phyloP scores from a whole-genome alignment of 2,888 invertebrate genomes.

The Callosobruchus maculatus region DNA sequence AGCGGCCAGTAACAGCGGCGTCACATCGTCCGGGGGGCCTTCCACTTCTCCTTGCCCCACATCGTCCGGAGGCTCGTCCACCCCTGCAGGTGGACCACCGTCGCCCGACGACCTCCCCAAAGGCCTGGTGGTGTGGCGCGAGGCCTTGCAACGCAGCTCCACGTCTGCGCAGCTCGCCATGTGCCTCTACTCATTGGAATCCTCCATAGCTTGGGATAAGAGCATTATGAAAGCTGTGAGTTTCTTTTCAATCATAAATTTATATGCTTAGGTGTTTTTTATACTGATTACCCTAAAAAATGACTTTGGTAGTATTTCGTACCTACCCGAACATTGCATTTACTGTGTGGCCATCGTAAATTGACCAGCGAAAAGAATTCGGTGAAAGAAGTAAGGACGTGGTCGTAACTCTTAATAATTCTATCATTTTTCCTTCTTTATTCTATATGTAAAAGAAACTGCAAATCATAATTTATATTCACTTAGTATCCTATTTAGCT shows the following conservation, averaged over 20 bases:
- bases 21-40: neutral
- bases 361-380: no score
- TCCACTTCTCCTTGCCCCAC: conserved; percentile 50
- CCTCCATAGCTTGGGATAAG: conserved; percentile 97
- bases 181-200: conserved; percentile 85
- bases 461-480: no score
- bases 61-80: conserved; percentile 44
- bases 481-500: no score
- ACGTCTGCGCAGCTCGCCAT: conserved; percentile 89
- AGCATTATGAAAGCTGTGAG: conserved; percentile 99
- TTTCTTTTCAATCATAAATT: neutral
- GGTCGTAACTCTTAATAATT: no score
- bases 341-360: no score
- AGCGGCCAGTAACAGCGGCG: conserved; percentile 22
- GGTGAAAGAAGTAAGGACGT: no score
- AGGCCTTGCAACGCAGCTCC: conserved; percentile 77
- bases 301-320: no score
- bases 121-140: conserved; percentile 84
- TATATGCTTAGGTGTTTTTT: neutral
- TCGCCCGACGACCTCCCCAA: conserved; percentile 59
- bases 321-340: no score
- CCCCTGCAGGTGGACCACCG: conserved; percentile 8
- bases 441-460: no score
- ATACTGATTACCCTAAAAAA: no score
- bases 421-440: no score